These are phyloP conservation scores for Hirtodrosophila alboralis DNA, from an alignment of 2,888 invertebrate genomes.

Conservation along the genomic window DNA sequence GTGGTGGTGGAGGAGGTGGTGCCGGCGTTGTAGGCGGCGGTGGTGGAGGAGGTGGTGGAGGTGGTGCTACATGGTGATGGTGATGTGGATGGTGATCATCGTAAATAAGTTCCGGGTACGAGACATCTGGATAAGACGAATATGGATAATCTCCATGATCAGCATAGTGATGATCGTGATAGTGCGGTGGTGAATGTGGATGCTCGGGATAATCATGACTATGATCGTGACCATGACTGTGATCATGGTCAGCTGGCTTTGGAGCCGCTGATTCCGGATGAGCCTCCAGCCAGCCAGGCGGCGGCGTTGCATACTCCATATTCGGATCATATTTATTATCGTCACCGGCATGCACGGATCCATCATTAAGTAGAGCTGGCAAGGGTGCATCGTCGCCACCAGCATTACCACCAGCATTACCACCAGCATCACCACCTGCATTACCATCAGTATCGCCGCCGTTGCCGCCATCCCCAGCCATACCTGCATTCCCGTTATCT, in stretches of 20 bases:
- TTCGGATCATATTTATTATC: slow-evolving; percentile 74
- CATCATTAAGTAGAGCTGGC: slow-evolving; percentile 47
- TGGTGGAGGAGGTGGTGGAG: slow-evolving; percentile 71
- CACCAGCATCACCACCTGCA: slow-evolving; percentile 17
- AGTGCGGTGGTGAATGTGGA: slow-evolving; percentile 40
- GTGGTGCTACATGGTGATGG: slow-evolving; percentile 61
- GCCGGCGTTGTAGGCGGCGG: slow-evolving; percentile 70
- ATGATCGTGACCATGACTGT: slow-evolving; percentile 52
- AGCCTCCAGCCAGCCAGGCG: slow-evolving; percentile 80
- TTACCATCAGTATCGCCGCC: slow-evolving; percentile 9
- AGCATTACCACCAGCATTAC: slow-evolving; percentile 5
- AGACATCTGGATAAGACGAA: slow-evolving; percentile 69
- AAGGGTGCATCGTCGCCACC: slow-evolving; percentile 26
- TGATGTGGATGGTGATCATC: slow-evolving; percentile 65
- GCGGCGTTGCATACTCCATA: slow-evolving; percentile 83
- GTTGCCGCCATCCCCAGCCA: slow-evolving; percentile 19
- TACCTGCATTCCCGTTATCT: slow-evolving; percentile 19
- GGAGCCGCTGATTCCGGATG: slow-evolving; percentile 72
- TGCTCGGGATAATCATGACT: slow-evolving; percentile 65
- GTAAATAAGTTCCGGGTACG: slow-evolving; percentile 62
- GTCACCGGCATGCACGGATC: slow-evolving; percentile 48
- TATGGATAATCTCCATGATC: slow-evolving; percentile 54
- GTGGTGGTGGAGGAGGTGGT: slow-evolving; percentile 68
- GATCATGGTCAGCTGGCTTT: slow-evolving; percentile 64
- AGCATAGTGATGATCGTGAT: slow-evolving; percentile 70